Percentiles rank a stretch among this genome's conserved stretches.
Evolutionary conservation across 2,888 invertebrate genomes (phyloP).

Genomic region (Abrostola triplasia): DNA sequence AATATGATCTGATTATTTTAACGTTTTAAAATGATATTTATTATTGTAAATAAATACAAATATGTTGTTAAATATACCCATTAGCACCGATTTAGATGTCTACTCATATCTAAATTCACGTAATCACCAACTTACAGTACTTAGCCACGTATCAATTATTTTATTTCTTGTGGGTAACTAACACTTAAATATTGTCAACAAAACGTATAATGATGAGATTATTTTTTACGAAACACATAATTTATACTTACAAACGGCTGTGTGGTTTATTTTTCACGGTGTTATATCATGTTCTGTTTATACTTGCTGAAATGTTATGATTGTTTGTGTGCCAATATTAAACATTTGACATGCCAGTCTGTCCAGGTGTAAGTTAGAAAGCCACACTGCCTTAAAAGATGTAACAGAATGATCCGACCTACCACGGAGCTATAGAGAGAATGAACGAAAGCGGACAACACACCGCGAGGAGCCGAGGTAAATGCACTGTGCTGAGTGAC

Average conservation of each 20-base stretch:
- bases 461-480: conserved; percentile 83
- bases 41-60: conserved; percentile 47
- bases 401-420: conserved; percentile 76
- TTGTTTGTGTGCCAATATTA: conserved; percentile 74
- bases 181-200: conserved; percentile 66
- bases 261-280: conserved; percentile 73
- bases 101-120: conserved; percentile 51
- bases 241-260: conserved; percentile 66
- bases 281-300: conserved; percentile 53
- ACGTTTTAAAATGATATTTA: conserved; percentile 40
- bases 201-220: conserved; percentile 61
- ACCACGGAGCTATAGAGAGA: conserved; percentile 78
- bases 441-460: conserved; percentile 69
- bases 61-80: conserved; percentile 16
- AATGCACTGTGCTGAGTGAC: conserved; percentile 81
- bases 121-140: conserved; percentile 38
- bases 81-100: conserved; percentile 13
- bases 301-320: conserved; percentile 55
- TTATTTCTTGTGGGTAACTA: conserved; percentile 79
- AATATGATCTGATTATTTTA: conserved; percentile 42
- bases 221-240: conserved; percentile 54
- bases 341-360: conserved; percentile 81
- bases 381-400: conserved; percentile 84
- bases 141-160: conserved; percentile 53
- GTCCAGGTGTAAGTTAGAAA: conserved; percentile 84